Evolutionary conservation across 2,888 invertebrate genomes (phyloP), one percentile per base, ranked within the genome.

Genomic region (Enchytraeus crypticus): DNA sequence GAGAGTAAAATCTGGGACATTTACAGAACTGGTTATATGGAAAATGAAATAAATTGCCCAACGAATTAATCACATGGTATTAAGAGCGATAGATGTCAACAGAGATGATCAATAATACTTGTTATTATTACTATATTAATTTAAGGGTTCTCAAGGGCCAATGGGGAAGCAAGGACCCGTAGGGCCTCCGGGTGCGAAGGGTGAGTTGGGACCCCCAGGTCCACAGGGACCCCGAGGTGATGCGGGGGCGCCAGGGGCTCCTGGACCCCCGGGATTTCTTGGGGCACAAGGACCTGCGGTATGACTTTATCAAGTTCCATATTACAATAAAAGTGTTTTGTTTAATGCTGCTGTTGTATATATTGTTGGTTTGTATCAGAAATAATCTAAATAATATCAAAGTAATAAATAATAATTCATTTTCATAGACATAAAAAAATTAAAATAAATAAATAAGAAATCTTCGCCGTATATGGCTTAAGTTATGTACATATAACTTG

Each of bases 181-280:
- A 18, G 76, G 76, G 27, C 71, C 74, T 5, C 72, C 74, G 51
- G 76, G 76, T 8, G 66, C 72, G 57, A 65, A 68, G 45, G 76
- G 76, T 51, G 75, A 76, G 54, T 71, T 71, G 55, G 76, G 76
- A 34, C 71, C 72, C 84, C 72, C 73, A 0, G 81, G 80, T 43
- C 70, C 70, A 2, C 71, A 77, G 81, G 84, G 77, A 26, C 70
- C 71, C 2, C 69, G 71, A 56, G 77, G 77, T 57, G 64, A 64
- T 34, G 30, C 29, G n/a, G 64, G 64, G 5, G 26, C 45, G n/a
- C 59, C 45, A 26, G 64, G 64, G 4, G 14, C 45, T 85, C 63
- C 60, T 8, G 65, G 65, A 55, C 61, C 65, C 3, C 60, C 60
- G 4, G 67, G 67, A 18, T 63, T 51, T 34, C n/a, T 64, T 51